Conservation (phyloP, 2,797 vertebrate genomes). For the Micrastur ruficollis region DNA sequence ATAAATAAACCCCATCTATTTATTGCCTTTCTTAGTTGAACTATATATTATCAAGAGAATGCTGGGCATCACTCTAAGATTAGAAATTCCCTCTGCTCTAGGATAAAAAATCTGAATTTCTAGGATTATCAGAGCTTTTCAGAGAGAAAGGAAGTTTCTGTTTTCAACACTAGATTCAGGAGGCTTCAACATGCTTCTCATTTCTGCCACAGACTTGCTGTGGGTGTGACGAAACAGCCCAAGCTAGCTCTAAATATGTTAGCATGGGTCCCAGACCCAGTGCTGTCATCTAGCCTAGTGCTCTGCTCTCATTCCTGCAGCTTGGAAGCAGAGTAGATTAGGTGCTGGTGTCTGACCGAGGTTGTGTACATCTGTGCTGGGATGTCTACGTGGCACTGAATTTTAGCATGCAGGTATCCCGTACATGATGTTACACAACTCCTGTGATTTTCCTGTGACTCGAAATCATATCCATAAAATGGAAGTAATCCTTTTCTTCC, state of each 20-base stretch:
- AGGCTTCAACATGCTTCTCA: background rate
- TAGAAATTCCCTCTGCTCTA: background rate
- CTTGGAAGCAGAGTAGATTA: background rate
- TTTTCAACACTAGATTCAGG: background rate
- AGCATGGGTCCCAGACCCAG: background rate
- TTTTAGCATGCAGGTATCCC: background rate
- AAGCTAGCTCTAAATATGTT: background rate
- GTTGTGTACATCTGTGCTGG: background rate
- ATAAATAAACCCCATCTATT: conserved; percentile 68
- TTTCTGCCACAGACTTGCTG: background rate
- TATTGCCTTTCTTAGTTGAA: conserved; percentile 31
- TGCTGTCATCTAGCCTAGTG: background rate
- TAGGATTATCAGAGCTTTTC: conserved; percentile 15
- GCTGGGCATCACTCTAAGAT: background rate
- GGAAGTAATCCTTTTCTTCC: background rate
- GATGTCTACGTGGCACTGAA: background rate
- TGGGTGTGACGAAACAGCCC: background rate
- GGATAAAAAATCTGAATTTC: background rate
- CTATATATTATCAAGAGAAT: background rate
- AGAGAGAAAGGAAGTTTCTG: background rate
- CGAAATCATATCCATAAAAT: background rate
- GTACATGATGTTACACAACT: background rate
- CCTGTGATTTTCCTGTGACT: background rate
- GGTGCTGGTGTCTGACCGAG: background rate
- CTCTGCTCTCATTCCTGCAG: background rate